Conservation (phyloP, 2,888 invertebrate species). For the Dasypolia templi region DNA sequence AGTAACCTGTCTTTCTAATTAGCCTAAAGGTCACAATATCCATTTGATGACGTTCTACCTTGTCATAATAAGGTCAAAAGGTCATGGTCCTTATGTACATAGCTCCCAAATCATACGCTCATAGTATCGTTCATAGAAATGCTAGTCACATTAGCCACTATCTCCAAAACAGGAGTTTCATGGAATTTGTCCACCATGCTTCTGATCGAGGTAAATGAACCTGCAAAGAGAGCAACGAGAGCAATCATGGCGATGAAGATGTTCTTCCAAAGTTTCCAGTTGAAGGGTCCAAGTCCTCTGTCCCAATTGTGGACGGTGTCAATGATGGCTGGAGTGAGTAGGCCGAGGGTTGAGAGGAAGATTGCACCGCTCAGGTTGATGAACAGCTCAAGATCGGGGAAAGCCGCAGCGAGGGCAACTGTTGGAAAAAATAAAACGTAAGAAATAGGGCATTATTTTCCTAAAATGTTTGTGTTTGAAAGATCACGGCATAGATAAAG, state of each 20-base stretch:
- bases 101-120: constrained; percentile 34
- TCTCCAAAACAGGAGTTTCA: constrained; percentile 42
- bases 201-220: constrained; percentile 83
- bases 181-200: constrained; percentile 80
- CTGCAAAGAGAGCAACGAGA: constrained; percentile 82
- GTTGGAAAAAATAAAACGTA: constrained; percentile 64
- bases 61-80: constrained; percentile 12
- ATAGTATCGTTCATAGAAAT: constrained; percentile 56
- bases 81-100: constrained; percentile 18
- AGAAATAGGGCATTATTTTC: not conserved
- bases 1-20: not conserved
- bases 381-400: constrained; percentile 96
- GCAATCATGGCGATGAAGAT: constrained; percentile 83
- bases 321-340: constrained; percentile 93
- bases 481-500: not conserved
- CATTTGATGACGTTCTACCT: not conserved
- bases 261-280: constrained; percentile 94
- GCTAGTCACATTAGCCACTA: constrained; percentile 55
- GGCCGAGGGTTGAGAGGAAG: constrained; percentile 93
- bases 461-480: not conserved
- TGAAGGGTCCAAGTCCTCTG: constrained; percentile 91
- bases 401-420: constrained; percentile 94
- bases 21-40: constrained; percentile 5
- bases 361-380: constrained; percentile 96
- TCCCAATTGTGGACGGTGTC: constrained; percentile 93